Conservation (phyloP, 1,140 invertebrate species). For the Drosophila sturtevanti region DNA sequence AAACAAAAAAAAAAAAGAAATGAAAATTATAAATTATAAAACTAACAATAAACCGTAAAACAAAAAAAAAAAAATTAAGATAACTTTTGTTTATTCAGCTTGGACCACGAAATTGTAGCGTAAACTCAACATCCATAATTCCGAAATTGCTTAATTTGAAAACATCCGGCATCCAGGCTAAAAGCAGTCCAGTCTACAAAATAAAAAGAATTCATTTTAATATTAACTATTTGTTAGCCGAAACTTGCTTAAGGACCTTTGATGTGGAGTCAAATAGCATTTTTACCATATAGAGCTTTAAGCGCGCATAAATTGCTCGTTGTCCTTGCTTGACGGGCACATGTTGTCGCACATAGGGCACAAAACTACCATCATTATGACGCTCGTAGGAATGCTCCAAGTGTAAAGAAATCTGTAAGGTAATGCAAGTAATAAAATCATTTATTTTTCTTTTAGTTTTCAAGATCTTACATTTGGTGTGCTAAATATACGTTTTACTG, state of each 20-base stretch:
- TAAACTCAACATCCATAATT: slow-evolving; percentile 64
- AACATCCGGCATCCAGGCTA: slow-evolving; percentile 68
- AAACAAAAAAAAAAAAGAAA: slow-evolving; percentile 29
- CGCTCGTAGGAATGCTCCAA: slow-evolving; percentile 60
- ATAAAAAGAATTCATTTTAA: neutral
- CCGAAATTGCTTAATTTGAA: slow-evolving; percentile 71
- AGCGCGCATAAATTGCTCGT: slow-evolving; percentile 47
- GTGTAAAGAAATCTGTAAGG: slow-evolving; percentile 49
- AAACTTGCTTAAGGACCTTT: neutral
- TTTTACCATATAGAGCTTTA: slow-evolving; percentile 48
- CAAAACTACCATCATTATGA: slow-evolving; percentile 42
- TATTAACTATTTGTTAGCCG: neutral
- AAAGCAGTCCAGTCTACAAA: slow-evolving; percentile 51
- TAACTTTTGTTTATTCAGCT: slow-evolving; percentile 16
- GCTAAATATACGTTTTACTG: slow-evolving; percentile 65
- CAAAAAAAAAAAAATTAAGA: slow-evolving; percentile 69
- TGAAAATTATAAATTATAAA: slow-evolving; percentile 39
- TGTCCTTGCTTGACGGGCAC: slow-evolving; percentile 16
- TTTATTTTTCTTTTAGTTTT: neutral
- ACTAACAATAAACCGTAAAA: slow-evolving; percentile 58
- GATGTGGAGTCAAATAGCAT: slow-evolving; percentile 41
- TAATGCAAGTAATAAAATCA: neutral
- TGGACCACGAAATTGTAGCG: slow-evolving; percentile 41
- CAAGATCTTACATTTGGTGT: slow-evolving; percentile 59
- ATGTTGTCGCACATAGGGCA: slow-evolving; percentile 49